These are phyloP conservation scores for Thaleichthys pacificus DNA, from an alignment of 2,797 vertebrate genomes.

Conservation along the genomic window DNA sequence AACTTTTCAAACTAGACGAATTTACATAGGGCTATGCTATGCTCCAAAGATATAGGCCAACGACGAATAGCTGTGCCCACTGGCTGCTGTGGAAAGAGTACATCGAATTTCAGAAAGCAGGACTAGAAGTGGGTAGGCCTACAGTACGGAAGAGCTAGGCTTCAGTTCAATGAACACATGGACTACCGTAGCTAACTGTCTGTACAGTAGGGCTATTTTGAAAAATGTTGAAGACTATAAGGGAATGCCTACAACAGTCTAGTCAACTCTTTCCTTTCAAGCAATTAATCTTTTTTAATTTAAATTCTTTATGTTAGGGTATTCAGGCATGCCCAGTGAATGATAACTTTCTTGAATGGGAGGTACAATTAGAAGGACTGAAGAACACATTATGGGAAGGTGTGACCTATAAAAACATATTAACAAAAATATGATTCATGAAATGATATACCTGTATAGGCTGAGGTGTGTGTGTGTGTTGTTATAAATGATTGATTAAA, in stretches of 20 bases:
- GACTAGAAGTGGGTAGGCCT: neutral
- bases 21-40: too few relatives aligned
- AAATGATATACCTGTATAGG: neutral
- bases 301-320: neutral
- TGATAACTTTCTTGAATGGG: conserved; percentile 14
- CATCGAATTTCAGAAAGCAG: neutral
- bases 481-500: neutral
- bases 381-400: conserved; percentile 25
- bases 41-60: neutral
- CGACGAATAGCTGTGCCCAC: neutral
- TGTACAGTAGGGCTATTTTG: neutral
- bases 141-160: neutral
- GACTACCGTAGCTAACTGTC: neutral
- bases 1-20: too few relatives aligned
- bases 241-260: too few relatives aligned
- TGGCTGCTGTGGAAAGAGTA: neutral
- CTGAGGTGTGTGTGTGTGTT: neutral
- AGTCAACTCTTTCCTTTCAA: too few relatives aligned
- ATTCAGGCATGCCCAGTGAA: conserved; percentile 13
- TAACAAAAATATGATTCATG: neutral
- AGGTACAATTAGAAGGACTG: conserved; percentile 6
- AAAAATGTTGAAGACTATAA: neutral
- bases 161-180: neutral
- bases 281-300: neutral
- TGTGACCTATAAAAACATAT: neutral